Conservation (phyloP, 2,888 invertebrate genomes). For the Drosophila prolongata region DNA sequence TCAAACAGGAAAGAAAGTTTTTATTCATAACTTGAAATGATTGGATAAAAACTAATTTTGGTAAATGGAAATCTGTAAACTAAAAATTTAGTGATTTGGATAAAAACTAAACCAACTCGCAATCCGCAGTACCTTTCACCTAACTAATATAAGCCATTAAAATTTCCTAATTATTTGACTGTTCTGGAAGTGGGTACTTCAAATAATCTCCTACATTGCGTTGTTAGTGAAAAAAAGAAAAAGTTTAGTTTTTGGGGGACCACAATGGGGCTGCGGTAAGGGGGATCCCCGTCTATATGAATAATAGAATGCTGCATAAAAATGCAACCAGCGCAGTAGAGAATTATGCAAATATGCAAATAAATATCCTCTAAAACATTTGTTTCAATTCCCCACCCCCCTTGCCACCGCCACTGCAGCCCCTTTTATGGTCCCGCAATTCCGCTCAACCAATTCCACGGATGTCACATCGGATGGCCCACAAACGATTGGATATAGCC, state of each 20-base stretch:
- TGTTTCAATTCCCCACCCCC: conserved; percentile 66
- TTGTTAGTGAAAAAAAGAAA: background rate
- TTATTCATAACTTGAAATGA: no score
- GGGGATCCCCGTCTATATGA: background rate
- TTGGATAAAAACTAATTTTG: no score
- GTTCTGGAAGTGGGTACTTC: background rate
- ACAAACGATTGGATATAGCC: conserved; percentile 58
- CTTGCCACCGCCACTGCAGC: background rate
- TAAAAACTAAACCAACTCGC: no score
- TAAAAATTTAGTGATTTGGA: no score
- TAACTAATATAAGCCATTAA: no score
- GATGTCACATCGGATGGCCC: conserved; percentile 57
- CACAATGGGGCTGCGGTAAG: background rate
- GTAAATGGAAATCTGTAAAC: no score
- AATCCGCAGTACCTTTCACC: no score
- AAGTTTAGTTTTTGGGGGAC: background rate
- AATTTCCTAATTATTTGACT: background rate
- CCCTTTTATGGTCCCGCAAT: conserved; percentile 10
- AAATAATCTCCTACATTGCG: background rate
- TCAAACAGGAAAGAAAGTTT: no score
- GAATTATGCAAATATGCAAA: conserved; percentile 76
- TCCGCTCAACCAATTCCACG: conserved; percentile 26
- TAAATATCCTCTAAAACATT: conserved; percentile 77
- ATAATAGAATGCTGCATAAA: conserved; percentile 31
- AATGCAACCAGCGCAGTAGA: conserved; percentile 54